Base-by-base conservation (phyloP, 2,113 vertebrate genomes). In the Australoheros scitulus region DNA sequence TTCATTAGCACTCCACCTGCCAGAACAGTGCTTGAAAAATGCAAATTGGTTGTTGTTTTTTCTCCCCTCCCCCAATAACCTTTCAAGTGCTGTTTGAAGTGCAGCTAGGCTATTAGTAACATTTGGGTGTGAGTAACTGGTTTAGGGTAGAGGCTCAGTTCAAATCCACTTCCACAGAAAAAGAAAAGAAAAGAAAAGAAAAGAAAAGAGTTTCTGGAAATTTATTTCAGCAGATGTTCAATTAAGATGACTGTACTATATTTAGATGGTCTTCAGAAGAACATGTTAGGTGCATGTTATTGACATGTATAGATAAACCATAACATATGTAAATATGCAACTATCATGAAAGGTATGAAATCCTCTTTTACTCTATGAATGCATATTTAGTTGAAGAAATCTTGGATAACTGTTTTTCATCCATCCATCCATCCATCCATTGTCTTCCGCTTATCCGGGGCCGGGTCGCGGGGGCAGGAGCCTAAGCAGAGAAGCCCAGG, bases 1-100 rank as follows among this genome's bases (percentile, higher is more conserved):
- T 94, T 94, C 91, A 93, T 92, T 92, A 92, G 90, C 88, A 84
- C 91, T 93, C 84, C 88, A 91, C 87, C 92, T 83, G 87, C 83
- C 82, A 77, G 87, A 91, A 87, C 84, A 59, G 57, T 50, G 83
- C 88, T 91, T 85, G 56, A 78, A 91, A 92, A 84, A 92, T 92
- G 90, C 89, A 86, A 92, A 94, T 92, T 64, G 80, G 60, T 89
- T 88, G 86, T 90, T 92, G 83, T 89, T 77, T 87, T 87, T 65
- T 8, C 74, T 65, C 76, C 79, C 84, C 59, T 76, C 86, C 68
- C 38, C 84, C 77, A 81, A 58, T 93, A 87, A 92, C 87, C 90
- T 90, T 87, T 92, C 72, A 83, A 94, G 91, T 83, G 85, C 75
- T 41, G 22, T 88, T 82, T 93, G 84, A 91, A 93, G 90, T 85